These are phyloP conservation scores for Leptodactylus fallax DNA, from an alignment of 2,797 vertebrate species.

Conservation along the genomic window DNA sequence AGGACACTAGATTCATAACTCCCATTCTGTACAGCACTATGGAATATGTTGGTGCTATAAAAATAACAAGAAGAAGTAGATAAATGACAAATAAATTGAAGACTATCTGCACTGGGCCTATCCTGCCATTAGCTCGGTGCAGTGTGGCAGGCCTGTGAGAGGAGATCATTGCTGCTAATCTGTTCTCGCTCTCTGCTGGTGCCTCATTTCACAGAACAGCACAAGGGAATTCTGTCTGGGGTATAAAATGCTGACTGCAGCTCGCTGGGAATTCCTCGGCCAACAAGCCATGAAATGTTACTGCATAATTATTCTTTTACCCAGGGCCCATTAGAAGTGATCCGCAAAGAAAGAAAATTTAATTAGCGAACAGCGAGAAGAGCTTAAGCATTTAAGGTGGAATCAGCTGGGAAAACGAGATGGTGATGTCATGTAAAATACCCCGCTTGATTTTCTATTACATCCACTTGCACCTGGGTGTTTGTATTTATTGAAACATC, in stretches of 20 bases:
- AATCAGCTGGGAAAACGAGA: constrained; percentile 55
- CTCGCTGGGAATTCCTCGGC: constrained; percentile 71
- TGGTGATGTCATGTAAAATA: constrained; percentile 50
- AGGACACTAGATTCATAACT: too few relatives aligned
- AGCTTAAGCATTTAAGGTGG: constrained; percentile 56
- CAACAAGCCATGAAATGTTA: constrained; percentile 73
- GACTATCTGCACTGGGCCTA: not conserved
- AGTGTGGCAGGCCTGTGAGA: constrained; percentile 11
- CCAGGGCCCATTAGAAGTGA: constrained; percentile 72
- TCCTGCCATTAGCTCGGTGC: not conserved
- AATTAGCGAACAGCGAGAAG: constrained; percentile 66
- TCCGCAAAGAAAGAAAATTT: constrained; percentile 73
- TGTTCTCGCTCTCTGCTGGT: constrained; percentile 48
- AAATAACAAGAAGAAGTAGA: not conserved
- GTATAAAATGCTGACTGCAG: constrained; percentile 63
- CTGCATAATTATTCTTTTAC: constrained; percentile 74
- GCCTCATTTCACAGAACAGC: constrained; percentile 66
- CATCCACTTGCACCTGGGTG: constrained; percentile 13
- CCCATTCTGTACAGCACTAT: not conserved
- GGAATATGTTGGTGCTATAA: not conserved
- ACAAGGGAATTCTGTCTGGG: constrained; percentile 65
- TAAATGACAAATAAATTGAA: not conserved
- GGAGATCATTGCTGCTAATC: constrained; percentile 22
- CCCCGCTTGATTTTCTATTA: constrained; percentile 41
- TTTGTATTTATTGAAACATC: constrained; percentile 25